Conservation (phyloP, 2,888 invertebrate species). For the Athetis lepigone region DNA sequence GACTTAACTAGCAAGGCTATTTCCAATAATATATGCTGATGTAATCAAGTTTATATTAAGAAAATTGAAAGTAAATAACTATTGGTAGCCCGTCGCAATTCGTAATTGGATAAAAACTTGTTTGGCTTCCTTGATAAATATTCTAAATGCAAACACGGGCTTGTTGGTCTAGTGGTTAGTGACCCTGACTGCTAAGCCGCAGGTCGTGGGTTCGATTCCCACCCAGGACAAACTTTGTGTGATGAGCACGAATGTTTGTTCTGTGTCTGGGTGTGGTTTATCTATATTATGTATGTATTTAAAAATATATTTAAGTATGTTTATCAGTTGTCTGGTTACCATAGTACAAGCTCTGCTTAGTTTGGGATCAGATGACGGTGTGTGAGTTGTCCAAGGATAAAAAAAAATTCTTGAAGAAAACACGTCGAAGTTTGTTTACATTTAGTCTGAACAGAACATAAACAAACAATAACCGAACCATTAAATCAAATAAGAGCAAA, state of each 20-base stretch:
- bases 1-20: constrained; percentile 11
- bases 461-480: constrained; percentile 18
- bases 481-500: constrained; percentile 27
- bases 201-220: too few relatives aligned
- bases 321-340: too few relatives aligned
- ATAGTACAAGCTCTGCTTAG: too few relatives aligned
- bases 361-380: too few relatives aligned
- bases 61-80: constrained; percentile 22
- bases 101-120: constrained; percentile 2
- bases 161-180: too few relatives aligned
- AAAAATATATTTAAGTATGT: too few relatives aligned
- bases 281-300: too few relatives aligned
- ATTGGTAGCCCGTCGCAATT: background rate
- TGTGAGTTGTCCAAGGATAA: too few relatives aligned
- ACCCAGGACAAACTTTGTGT: too few relatives aligned
- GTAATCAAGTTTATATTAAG: constrained; percentile 27
- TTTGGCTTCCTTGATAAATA: constrained; percentile 7
- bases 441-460: constrained; percentile 7
- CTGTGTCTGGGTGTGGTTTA: too few relatives aligned
- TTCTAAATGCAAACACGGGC: constrained; percentile 1
- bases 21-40: constrained; percentile 18
- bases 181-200: too few relatives aligned
- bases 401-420: constrained; percentile 10
- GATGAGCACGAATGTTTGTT: too few relatives aligned
- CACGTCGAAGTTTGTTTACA: constrained; percentile 18